Conservation (phyloP, 1,140 invertebrate genomes). For the Zaprionus lachaisei region DNA sequence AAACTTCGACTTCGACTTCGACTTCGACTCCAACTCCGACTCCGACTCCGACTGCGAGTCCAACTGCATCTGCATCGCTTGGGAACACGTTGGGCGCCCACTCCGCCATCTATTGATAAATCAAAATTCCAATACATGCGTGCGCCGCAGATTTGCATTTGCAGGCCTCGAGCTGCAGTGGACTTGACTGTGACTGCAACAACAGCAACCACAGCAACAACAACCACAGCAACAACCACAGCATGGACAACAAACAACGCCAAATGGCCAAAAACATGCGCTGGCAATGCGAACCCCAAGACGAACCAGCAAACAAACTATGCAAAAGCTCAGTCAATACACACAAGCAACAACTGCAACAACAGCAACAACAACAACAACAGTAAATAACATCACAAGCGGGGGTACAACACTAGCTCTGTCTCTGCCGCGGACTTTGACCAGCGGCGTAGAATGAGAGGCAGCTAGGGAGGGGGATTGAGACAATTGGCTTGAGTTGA, state of each 20-base stretch:
- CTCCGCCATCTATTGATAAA: conserved; percentile 74
- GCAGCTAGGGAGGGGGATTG: background rate
- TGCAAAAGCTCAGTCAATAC: conserved; percentile 43
- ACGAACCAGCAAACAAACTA: conserved; percentile 17
- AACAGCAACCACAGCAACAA: conserved; percentile 15
- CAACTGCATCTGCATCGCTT: conserved; percentile 1
- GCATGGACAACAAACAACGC: conserved; percentile 9
- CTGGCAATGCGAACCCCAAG: conserved; percentile 55
- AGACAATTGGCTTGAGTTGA: background rate
- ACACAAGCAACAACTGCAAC: conserved; percentile 21
- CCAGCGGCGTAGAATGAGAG: background rate
- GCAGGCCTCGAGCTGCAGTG: conserved; percentile 49
- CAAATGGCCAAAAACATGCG: conserved; percentile 80
- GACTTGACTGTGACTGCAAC: conserved; percentile 28
- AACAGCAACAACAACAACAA: conserved; percentile 10
- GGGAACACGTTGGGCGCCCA: conserved; percentile 41
- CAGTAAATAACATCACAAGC: conserved; percentile 11
- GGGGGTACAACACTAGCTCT: background rate
- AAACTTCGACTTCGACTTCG: too few relatives aligned
- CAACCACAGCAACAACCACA: conserved; percentile 11
- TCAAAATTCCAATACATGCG: conserved; percentile 81
- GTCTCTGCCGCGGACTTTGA: too few relatives aligned
- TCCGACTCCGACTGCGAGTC: conserved; percentile 9
- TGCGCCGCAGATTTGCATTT: conserved; percentile 70
- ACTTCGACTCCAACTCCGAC: conserved; percentile 5